Evolutionary conservation across 2,797 vertebrate genomes (phyloP), one percentile per base, ranked within the genome.

Genomic region (Falco novaeseelandiae): DNA sequence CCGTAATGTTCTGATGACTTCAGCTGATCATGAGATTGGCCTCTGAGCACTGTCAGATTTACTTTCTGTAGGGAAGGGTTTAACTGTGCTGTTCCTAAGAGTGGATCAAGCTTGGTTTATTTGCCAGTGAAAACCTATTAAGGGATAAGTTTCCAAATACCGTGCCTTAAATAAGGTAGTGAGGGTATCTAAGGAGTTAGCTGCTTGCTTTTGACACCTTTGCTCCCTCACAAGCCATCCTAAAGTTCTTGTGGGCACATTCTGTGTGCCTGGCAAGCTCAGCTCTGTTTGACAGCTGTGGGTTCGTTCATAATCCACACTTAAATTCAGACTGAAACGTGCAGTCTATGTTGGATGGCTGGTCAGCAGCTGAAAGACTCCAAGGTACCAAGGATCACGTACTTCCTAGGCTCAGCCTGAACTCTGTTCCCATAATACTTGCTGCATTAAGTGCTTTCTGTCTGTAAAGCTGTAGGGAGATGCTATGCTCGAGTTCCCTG

Each of bases 201-300:
- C 57, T 86, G 69, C 65, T 61, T 81, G 40, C 26, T 90, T 85
- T 54, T 88, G 46, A 23, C 3, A 30, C 25, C 18, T 57, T 85
- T 81, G 19, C 36, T 89, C 14, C 29, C 8, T 70, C 8, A 1
- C 11, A 14, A 78, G 32, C 40, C 3, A 2, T 49, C 8, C 19
- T 51, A 3, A 62, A 83, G 32, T 55, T 70, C 74, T 0, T 0
- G 0, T 46, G 51, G 25, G 30, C 14, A 29, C 10, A 1, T 74
- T 67, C 15, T 67, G 5, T 55, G 36, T 76, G 36, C n/a, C 30
- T 81, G 55, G 51, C 9, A 59, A 65, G 29, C 26, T 88, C 93
- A 59, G 34, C 10, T 29, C n/a, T 34, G 7, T 72, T 71, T 19
- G 40, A 22, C 62, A 65, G 34, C 29, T 71, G 52, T 44, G 25